Conservation (phyloP, 2,113 vertebrate genomes). For the Hiodon tergisus region DNA sequence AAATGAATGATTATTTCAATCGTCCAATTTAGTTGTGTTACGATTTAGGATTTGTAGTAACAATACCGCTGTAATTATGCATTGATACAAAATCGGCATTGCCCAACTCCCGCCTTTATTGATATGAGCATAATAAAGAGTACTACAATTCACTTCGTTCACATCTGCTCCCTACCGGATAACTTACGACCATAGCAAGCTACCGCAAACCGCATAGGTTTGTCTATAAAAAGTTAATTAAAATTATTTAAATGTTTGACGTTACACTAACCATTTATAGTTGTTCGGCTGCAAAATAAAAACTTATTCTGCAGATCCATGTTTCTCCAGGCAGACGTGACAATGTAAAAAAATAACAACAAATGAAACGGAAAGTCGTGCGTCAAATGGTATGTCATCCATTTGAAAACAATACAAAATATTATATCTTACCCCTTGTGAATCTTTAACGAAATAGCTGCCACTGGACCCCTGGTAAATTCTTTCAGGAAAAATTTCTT, state of each 20-base stretch:
- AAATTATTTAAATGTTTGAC: background rate
- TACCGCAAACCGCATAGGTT: too few species aligned
- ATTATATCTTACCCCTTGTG: slow-evolving; percentile 61
- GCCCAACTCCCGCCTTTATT: too few species aligned
- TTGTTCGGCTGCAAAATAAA: background rate
- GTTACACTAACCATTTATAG: background rate
- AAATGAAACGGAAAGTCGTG: background rate
- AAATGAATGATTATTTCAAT: too few species aligned
- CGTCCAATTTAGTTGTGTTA: too few species aligned
- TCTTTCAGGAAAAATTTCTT: slow-evolving; percentile 69
- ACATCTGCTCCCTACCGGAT: too few species aligned
- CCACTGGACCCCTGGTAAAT: slow-evolving; percentile 79
- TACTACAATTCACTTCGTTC: too few species aligned
- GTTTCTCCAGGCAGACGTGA: background rate
- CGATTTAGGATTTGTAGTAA: too few species aligned
- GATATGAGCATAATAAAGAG: too few species aligned
- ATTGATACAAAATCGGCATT: too few species aligned
- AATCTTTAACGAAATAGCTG: slow-evolving; percentile 77
- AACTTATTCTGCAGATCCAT: background rate
- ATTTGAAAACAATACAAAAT: background rate
- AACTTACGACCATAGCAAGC: too few species aligned
- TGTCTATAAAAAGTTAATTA: too few species aligned
- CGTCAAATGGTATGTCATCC: background rate
- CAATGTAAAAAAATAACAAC: background rate
- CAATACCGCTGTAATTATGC: too few species aligned